Conservation (phyloP, 35 echinoderm and acorn worm species). For the Apostichopus californicus region DNA sequence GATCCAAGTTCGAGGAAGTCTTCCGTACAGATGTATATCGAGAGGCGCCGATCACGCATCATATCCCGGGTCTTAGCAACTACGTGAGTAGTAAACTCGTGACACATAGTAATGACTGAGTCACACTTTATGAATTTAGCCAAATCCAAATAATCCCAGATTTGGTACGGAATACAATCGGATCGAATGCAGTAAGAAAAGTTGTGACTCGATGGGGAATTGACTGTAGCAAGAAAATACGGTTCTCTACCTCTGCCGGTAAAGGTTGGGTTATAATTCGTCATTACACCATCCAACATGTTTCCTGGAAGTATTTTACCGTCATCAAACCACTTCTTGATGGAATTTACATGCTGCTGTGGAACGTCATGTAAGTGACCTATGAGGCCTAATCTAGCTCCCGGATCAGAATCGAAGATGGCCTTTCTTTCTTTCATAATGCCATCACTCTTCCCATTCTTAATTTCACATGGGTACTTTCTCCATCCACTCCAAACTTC, state of each 20-base stretch:
- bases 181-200: constrained; percentile 48
- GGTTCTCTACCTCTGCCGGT: constrained; percentile 27
- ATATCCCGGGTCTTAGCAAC: not conserved
- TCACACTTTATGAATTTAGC: no score
- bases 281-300: not conserved
- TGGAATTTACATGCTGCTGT: not conserved
- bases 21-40: constrained; percentile 25
- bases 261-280: constrained; percentile 65
- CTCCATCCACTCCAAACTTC: constrained; percentile 65
- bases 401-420: not conserved
- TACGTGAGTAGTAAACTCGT: constrained; percentile 14
- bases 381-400: not conserved
- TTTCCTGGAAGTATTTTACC: constrained; percentile 37
- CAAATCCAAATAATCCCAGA: constrained; percentile 69
- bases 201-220: not conserved
- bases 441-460: not conserved
- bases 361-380: constrained; percentile 17
- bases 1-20: constrained; percentile 51
- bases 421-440: constrained; percentile 40
- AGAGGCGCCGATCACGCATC: constrained; percentile 29
- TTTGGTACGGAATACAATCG: constrained; percentile 49
- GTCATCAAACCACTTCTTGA: constrained; percentile 59
- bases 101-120: constrained; percentile 42
- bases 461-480: constrained; percentile 8
- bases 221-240: not conserved